phyloP scores from a whole-genome alignment of 1,140 invertebrate species.

The Microvelia longipes region DNA sequence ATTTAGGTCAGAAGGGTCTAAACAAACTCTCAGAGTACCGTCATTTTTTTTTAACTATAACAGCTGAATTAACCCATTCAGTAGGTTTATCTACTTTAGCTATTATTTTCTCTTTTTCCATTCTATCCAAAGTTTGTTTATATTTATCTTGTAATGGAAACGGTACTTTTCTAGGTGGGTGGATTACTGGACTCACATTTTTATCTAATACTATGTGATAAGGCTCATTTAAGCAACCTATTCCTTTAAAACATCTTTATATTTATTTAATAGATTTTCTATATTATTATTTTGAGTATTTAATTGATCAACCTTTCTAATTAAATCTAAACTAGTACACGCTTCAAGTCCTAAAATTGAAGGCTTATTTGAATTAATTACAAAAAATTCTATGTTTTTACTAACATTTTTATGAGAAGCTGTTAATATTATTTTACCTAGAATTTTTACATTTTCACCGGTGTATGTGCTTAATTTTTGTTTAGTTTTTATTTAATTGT shows the following conservation, averaged over 20 bases:
- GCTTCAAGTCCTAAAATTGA: not conserved
- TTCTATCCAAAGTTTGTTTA: conserved; percentile 18
- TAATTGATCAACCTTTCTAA: not conserved
- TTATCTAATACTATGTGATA: not conserved
- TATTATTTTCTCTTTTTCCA: conserved; percentile 19
- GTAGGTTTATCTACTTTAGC: conserved; percentile 24
- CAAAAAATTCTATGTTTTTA: not conserved
- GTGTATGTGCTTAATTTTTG: not conserved
- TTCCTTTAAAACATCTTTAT: not conserved
- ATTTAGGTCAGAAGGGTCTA: conserved; percentile 26
- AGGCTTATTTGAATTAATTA: not conserved
- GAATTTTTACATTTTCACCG: not conserved
- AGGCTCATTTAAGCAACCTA: not conserved
- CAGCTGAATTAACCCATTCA: conserved; percentile 23
- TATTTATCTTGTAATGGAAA: conserved; percentile 3
- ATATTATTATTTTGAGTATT: not conserved
- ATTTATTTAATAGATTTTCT: not conserved
- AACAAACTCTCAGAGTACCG: conserved; percentile 23
- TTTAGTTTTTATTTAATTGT: not conserved
- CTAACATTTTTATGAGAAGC: not conserved
- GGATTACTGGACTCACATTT: not conserved
- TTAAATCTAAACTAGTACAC: not conserved
- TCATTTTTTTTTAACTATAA: conserved; percentile 11
- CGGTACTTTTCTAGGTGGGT: not conserved
- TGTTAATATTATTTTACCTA: not conserved